Percentiles rank a stretch among this genome's conserved stretches.
Evolutionary conservation across 2,113 vertebrate genomes (phyloP).

Genomic region (Limnothrissa miodon): DNA sequence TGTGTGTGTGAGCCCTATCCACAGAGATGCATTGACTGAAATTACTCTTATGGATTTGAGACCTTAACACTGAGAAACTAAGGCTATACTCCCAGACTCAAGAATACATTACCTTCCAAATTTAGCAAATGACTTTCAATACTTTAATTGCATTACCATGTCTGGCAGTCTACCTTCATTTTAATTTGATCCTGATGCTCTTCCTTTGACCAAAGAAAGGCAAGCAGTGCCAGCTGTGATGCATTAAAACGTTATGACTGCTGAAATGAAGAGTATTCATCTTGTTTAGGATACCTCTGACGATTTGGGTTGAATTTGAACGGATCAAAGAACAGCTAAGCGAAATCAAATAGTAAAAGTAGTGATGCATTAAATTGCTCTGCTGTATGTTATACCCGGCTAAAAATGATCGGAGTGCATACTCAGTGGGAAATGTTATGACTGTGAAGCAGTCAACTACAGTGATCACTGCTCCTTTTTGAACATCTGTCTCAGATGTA

Average conservation of each 20-base stretch:
- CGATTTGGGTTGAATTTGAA: neutral
- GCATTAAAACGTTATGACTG: slow-evolving; percentile 5
- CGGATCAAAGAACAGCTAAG: slow-evolving; percentile 3
- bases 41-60: neutral
- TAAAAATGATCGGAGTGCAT: neutral
- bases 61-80: neutral
- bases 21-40: neutral
- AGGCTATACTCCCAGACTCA: neutral
- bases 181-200: neutral
- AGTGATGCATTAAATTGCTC: neutral
- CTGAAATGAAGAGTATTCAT: neutral
- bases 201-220: neutral
- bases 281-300: slow-evolving; percentile 2
- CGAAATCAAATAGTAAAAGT: neutral
- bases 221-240: neutral
- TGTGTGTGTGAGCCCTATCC: neutral
- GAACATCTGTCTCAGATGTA: neutral
- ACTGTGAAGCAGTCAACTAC: neutral
- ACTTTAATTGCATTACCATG: slow-evolving; percentile 4
- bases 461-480: neutral
- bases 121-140: neutral
- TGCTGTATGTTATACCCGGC: neutral
- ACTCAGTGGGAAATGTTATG: neutral
- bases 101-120: neutral
- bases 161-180: neutral